A percentile compares a stretch with the other conserved stretches of the same genome.
These are phyloP conservation scores for Tetragnatha montana DNA, from an alignment of 2,888 invertebrate genomes.

Conservation along the genomic window DNA sequence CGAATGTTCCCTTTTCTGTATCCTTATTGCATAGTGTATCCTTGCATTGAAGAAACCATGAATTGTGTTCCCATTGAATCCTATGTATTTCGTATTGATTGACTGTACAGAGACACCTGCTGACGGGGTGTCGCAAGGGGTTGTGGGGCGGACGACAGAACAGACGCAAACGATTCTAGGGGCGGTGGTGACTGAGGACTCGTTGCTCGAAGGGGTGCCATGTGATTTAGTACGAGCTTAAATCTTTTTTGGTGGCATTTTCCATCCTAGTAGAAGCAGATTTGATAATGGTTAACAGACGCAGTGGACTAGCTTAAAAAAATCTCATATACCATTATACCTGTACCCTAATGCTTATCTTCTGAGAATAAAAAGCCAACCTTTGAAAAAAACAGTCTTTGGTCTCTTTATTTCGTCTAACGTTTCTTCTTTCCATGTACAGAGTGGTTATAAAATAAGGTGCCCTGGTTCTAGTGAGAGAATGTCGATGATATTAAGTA, in stretches of 20 bases:
- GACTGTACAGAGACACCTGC: too few species aligned
- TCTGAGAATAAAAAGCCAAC: constrained; percentile 71
- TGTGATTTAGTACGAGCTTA: constrained; percentile 71
- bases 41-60: too few species aligned
- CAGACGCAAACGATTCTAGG: constrained; percentile 19
- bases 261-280: constrained; percentile 71
- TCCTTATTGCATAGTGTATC: too few species aligned
- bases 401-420: constrained; percentile 16
- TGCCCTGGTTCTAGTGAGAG: too few species aligned
- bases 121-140: too few species aligned
- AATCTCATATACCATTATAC: constrained; percentile 71
- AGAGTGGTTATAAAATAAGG: neutral
- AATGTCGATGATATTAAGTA: too few species aligned
- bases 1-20: too few species aligned
- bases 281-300: constrained; percentile 70
- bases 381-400: constrained; percentile 69
- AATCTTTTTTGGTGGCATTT: constrained; percentile 71
- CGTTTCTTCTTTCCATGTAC: constrained; percentile 6
- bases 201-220: constrained; percentile 71
- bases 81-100: too few species aligned
- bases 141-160: neutral
- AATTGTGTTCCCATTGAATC: too few species aligned
- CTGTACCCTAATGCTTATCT: constrained; percentile 71
- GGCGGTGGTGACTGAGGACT: constrained; percentile 69
- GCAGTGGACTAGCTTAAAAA: constrained; percentile 69